Percentiles rank a stretch among this genome's conserved stretches.
Evolutionary conservation across 2,888 invertebrate species (phyloP).

Genomic region (Rotaria socialis): DNA sequence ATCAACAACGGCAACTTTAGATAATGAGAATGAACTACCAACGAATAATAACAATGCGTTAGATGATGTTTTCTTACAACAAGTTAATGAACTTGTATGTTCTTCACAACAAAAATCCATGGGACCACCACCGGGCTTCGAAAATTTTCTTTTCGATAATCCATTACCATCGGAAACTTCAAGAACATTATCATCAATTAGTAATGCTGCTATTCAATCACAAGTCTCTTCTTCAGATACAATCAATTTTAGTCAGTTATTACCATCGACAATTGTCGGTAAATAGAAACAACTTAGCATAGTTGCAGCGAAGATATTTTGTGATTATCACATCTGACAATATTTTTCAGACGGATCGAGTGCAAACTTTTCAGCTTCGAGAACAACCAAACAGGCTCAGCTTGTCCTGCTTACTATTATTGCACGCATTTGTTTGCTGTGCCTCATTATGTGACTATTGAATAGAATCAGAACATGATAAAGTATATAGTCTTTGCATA

Average conservation of each 20-base stretch:
- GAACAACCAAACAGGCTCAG: no score
- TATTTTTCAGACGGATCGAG: no score
- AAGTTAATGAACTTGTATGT: conserved; percentile 23
- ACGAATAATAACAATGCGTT: not conserved
- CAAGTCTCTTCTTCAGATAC: conserved; percentile 27
- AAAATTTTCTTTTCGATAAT: not conserved
- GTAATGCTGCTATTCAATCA: not conserved
- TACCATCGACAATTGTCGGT: not conserved
- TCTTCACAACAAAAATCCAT: not conserved
- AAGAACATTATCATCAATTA: not conserved
- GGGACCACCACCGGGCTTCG: conserved; percentile 11
- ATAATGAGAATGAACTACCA: not conserved
- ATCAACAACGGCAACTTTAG: not conserved
- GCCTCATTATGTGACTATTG: no score
- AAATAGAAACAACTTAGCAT: not conserved
- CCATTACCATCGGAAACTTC: conserved; percentile 4
- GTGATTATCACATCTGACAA: no score
- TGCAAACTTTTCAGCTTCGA: no score
- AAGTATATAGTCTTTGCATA: no score
- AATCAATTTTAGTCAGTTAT: conserved; percentile 24
- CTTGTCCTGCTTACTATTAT: no score
- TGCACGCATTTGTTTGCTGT: no score
- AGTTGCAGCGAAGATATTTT: no score
- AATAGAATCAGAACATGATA: no score
- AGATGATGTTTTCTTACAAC: conserved; percentile 18